Base-by-base conservation (phyloP, 2,113 vertebrate species). In the Corythornis madagascariensis region DNA sequence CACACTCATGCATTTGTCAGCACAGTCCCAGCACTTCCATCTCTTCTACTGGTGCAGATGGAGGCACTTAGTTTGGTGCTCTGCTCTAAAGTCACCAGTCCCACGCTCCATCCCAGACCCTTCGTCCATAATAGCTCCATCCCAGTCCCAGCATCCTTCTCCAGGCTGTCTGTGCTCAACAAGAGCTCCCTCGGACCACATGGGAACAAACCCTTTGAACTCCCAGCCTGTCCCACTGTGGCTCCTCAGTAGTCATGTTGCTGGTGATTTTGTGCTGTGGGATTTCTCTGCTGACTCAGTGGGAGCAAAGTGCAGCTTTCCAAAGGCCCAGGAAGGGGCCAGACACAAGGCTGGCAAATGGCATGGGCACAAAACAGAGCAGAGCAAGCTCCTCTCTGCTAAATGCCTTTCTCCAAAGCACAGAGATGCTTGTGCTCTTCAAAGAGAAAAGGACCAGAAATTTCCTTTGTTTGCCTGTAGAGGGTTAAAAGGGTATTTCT, bases 401-500 rank as follows among this genome's bases (percentile, higher is more conserved):
- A 75, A 91, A 91, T 24, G 31, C 25, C 71, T 65, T 55, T 17
- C 29, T 88, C 67, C 72, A 50, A 88, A 90, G 86, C 59, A 31
- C 21, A 66, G 38, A 13, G 31, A 75, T 0, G 2, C 52, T 69
- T 52, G 43, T 70, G 75, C 6, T 91, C 79, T 89, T 91, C 87
- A 95, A 92, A 94, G 83, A 74, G 70, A 93, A 89, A 84, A 81
- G 78, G 67, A 88, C 43, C 78, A 75, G 82, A 88, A 90, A 85
- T 87, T 53, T 94, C 71, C 63, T 95, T 94, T 95, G 78, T 90
- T 92, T 84, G 91, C 82, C 57, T 87, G 28, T 42, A 28, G 26
- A 74, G 10, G 77, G 70, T 92, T 93, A 82, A 90, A 83, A 92
- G 83, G 48, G 14, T 92, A 86, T 86, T 87, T 90, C 71, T 92